Evolutionary conservation across 2,888 invertebrate species (phyloP), one percentile per base, ranked within the genome.

Genomic region (Eilema sororculum): DNA sequence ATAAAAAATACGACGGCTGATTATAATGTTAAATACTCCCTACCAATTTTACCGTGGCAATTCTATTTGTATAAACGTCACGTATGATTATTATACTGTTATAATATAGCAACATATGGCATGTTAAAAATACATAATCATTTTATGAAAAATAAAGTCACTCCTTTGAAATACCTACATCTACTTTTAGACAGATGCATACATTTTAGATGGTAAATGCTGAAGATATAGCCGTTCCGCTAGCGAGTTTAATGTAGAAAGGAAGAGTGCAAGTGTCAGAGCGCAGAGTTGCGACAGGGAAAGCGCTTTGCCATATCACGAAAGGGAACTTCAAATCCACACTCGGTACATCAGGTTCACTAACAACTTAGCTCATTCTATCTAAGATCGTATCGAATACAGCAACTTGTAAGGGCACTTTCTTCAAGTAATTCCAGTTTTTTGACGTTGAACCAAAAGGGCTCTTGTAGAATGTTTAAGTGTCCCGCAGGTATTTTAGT

Each of bases 251-350:
- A 88, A 89, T 82, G 87, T 91, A 90, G 94, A 95, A 95, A 95
- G 94, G 94, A 95, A 95, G 93, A 95, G 94, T 95, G 90, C 88
- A 90, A 89, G 88, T 92, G 92, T 90, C 91, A 90, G 90, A 90
- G 90, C 89, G 85, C 87, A 88, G 84, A 90, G 90, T 87, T 88
- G 90, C 91, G 91, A 91, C 89, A 90, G 94, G 89, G 94, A 94
- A 94, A 94, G 93, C 93, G 89, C 82, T 84, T 88, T 79, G 89
- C 90, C 88, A 91, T 90, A 93, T 90, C 90, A 89, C 90, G 93
- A 94, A 94, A 93, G 94, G 93, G 91, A 94, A 93, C 90, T 91
- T 93, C 87, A 89, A 89, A 91, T 91, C 87, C 88, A 88, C 90
- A 89, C 86, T 85, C 85, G 81, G 82, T 83, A 84, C 86, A 85